Evolutionary conservation across 2,113 vertebrate species (phyloP), one percentile per base, ranked within the genome.

Genomic region (Girardinichthys multiradiatus): DNA sequence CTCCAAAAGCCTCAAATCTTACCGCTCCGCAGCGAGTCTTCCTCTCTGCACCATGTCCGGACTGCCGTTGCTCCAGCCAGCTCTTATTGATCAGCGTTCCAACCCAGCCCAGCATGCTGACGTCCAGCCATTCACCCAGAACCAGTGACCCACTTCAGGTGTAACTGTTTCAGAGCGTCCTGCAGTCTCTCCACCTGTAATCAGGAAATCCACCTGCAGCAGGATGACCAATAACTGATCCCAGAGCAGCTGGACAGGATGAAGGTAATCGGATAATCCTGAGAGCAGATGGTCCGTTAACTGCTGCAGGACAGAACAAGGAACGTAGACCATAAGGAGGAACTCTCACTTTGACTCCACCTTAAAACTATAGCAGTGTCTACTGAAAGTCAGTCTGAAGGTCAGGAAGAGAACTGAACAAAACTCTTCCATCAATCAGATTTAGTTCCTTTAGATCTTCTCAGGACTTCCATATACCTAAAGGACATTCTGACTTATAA

Each of bases 221-320:
- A 28, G 4, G 30, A 15, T 33, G 8, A 33, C 5, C 62, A 2
- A 17, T 14, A 35, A 5, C 84, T n/a, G 84, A 80, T 27, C 68
- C 61, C 6, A 42, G 68, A 77, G 3, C 82, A 68, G 82, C 51
- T 26, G 64, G 14, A 15, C 33, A 64, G 79, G 81, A 79, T 54
- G 70, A 74, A 37, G 64, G 64, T 92, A 92, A 93, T 92, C 92
- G 82, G 85, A 70, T 93, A 93, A 94, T 88, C 86, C 81, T 14
- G 11, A 17, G 24, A 86, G 80, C 87, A 90, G 90, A 89, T 92
- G 91, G 87, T 64, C 70, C 17, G 0, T 73, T 82, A 82, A 84
- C 81, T 64, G 72, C 12, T 26, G 5, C 37, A 14, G 37, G 59
- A 17, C 62, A 21, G 28, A 17, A 64, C 62, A 39, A 28, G 19